Percentiles rank a stretch among this genome's conserved stretches.
phyloP scores from a whole-genome alignment of 2,888 invertebrate species.

The Meandrusa payeni region DNA sequence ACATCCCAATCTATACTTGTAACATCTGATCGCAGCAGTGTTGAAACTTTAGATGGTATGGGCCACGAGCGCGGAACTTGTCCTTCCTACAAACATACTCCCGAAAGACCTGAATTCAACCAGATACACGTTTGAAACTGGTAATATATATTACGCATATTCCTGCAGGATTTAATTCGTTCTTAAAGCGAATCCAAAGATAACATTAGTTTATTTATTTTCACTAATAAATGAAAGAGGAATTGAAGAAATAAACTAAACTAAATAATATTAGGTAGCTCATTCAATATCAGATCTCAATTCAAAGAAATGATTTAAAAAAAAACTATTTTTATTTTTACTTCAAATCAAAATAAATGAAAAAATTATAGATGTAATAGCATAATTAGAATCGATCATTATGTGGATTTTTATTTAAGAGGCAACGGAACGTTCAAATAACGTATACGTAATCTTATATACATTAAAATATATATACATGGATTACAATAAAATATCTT shows the following conservation, averaged over 20 bases:
- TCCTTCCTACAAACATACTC: conserved; percentile 51
- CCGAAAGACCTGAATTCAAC: conserved; percentile 59
- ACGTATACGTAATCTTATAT: conserved; percentile 47
- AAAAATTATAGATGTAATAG: no score
- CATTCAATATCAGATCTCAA: not conserved
- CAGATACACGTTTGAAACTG: conserved; percentile 82
- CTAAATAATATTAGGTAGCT: conserved; percentile 5
- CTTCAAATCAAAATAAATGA: no score
- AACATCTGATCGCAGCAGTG: conserved; percentile 70
- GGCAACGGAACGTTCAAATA: conserved; percentile 42
- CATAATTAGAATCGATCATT: not conserved
- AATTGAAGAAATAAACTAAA: conserved; percentile 10
- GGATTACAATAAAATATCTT: conserved; percentile 8
- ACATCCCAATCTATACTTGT: conserved; percentile 56
- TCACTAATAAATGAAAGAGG: conserved; percentile 1
- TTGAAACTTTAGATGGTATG: conserved; percentile 65
- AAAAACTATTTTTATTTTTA: no score
- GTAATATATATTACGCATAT: not conserved
- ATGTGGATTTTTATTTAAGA: conserved; percentile 16
- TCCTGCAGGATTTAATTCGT: conserved; percentile 3
- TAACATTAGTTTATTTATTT: not conserved
- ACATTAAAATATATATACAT: not conserved
- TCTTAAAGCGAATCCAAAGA: not conserved
- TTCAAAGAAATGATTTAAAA: no score
- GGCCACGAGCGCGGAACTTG: conserved; percentile 54